Evolutionary conservation across 2,888 invertebrate species (phyloP), one percentile per base, ranked within the genome.

Genomic region (Bellardia pandia): DNA sequence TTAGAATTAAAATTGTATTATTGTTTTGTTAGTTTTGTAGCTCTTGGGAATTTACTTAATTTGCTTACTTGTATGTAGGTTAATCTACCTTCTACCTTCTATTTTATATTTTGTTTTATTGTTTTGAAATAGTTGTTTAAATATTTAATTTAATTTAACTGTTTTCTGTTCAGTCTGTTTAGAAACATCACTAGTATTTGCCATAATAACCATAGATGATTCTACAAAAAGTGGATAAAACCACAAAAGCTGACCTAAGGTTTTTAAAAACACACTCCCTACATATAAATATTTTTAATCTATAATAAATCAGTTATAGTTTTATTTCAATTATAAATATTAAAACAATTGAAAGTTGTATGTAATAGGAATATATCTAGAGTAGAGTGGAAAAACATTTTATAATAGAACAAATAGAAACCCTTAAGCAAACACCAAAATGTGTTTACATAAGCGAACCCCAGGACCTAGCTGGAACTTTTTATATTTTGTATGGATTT

Each of bases 21-120:
- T 11, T 16, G 56, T 51, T 37, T 37, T 37, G 6, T 40, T n/a
- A 2, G 3, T n/a, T 13, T 53, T 68, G 8, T 68, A 33, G 13
- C 53, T 66, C 53, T 30, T 30, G 16, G n/a, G 23, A 53, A 53
- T 71, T 71, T 53, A 53, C 16, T 53, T 37, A 37, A 53, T 37
- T 69, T 69, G n/a, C 14, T 37, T 13, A 40, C 9, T n/a, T 7
- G 40, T 56, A 71, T 71, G 16, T 71, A 71, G 40, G 56, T 40
- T 71, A 71, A 71, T 56, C 56, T 40, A 16, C 16, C 56, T 40
- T 56, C 56, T 40, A 16, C 16, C 56, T 40, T n/a, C n/a, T 14
- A 62, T 8, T 62, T 13, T 9, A n/a, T 37, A 40, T 62, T 62
- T 40, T 40, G n/a, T 16, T 37, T 37, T 60, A 6, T 30, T 30